Conservation (phyloP, 2,797 vertebrate species). For the Thunnus albacares region DNA sequence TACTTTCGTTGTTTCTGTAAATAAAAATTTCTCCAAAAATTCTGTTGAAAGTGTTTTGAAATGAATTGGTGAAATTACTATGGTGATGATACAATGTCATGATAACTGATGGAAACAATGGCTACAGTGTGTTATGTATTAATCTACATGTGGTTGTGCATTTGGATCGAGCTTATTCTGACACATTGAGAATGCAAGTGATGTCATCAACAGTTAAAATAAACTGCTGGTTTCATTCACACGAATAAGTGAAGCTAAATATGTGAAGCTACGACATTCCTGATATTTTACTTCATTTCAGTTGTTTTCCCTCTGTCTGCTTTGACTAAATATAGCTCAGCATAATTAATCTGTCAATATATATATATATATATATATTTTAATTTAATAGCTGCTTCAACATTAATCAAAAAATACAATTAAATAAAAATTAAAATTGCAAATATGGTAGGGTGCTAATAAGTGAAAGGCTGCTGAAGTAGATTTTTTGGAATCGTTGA, state of each 20-base stretch:
- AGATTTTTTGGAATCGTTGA: background rate
- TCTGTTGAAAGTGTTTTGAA: background rate
- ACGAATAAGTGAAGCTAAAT: background rate
- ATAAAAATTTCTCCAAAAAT: background rate
- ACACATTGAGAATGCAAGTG: background rate
- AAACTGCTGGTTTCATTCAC: background rate
- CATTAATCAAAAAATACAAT: conserved; percentile 31
- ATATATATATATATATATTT: background rate
- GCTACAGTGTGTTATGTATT: background rate
- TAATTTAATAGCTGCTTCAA: conserved; percentile 20
- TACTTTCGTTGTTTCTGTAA: background rate
- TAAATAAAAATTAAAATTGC: conserved; percentile 19
- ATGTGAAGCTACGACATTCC: background rate
- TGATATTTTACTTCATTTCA: conserved; percentile 25
- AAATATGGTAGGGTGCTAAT: conserved; percentile 4
- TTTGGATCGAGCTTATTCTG: conserved; percentile 17
- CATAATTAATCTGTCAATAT: conserved; percentile 39
- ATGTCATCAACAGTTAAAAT: background rate
- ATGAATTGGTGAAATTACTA: background rate
- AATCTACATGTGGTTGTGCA: background rate
- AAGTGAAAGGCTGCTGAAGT: conserved; percentile 20
- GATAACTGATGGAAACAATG: background rate
- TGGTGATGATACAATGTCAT: background rate
- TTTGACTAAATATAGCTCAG: conserved; percentile 27
- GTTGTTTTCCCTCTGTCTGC: conserved; percentile 25